Evolutionary conservation across 2,888 invertebrate species (phyloP).

Genomic region (Nysson spinosus): DNA sequence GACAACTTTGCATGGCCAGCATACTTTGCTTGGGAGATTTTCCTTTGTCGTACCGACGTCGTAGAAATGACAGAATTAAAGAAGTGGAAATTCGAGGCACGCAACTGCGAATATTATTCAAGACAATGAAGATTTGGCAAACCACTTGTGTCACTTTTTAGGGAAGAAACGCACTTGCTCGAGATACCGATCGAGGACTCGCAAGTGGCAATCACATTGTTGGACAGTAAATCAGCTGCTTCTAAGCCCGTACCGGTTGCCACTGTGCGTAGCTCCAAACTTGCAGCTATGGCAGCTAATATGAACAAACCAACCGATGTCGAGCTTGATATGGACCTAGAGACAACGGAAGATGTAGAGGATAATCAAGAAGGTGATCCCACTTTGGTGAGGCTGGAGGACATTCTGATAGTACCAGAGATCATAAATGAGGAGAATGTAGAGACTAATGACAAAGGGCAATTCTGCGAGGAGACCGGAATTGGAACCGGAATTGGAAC

Average conservation of each 20-base stretch:
- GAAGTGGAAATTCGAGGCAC: constrained; percentile 21
- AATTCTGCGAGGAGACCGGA: constrained; percentile 16
- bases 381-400: constrained; percentile 59
- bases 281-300: constrained; percentile 74
- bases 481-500: too few relatives aligned
- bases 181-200: constrained; percentile 64
- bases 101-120: constrained; percentile 13
- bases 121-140: constrained; percentile 29
- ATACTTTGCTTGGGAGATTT: too few relatives aligned
- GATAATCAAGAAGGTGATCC: constrained; percentile 49
- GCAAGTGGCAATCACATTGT: constrained; percentile 22
- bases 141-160: constrained; percentile 60
- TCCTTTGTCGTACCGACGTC: too few relatives aligned
- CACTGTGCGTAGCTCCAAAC: constrained; percentile 72
- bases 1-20: too few relatives aligned
- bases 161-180: constrained; percentile 72
- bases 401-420: constrained; percentile 67
- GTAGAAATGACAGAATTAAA: constrained; percentile 25
- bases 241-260: constrained; percentile 68
- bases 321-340: constrained; percentile 49
- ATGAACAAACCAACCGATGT: constrained; percentile 63
- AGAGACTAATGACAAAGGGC: constrained; percentile 1
- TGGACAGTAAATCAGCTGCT: constrained; percentile 26
- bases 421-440: constrained; percentile 29
- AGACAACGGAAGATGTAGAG: constrained; percentile 40